Conservation (phyloP, 2,113 vertebrate species). For the Trematocara unimaculatum region DNA sequence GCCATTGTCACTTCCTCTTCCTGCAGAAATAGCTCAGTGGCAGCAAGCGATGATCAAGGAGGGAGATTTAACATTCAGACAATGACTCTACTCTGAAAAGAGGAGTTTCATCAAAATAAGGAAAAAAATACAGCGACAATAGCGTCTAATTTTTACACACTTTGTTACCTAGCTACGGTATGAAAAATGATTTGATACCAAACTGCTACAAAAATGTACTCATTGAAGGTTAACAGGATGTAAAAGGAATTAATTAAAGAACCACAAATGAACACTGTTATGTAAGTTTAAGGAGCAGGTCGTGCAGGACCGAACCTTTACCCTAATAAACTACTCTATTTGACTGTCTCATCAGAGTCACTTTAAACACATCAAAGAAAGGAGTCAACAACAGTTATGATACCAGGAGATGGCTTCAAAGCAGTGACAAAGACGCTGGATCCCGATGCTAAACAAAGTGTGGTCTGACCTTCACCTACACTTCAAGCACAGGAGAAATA, state of each 20-base stretch:
- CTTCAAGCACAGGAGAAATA: neutral
- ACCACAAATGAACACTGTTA: neutral
- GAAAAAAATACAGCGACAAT: neutral
- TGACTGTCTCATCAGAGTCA: neutral
- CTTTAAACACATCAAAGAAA: neutral
- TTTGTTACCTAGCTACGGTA: neutral
- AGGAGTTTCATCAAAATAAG: neutral
- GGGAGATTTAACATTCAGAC: neutral
- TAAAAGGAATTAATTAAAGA: neutral
- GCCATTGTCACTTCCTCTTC: constrained; percentile 16
- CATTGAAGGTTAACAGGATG: neutral
- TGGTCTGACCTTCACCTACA: neutral
- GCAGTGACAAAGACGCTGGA: neutral
- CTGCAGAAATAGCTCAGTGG: neutral
- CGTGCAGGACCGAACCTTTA: neutral
- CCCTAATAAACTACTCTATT: neutral
- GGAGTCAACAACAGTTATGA: neutral
- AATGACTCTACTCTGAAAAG: neutral
- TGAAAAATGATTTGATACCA: neutral
- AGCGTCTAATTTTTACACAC: neutral
- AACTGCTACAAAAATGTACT: neutral
- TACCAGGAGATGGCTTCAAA: neutral
- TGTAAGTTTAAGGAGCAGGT: neutral
- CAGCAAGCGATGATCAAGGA: constrained; percentile 18
- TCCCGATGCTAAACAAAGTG: neutral